Evolutionary conservation across 2,888 invertebrate species (phyloP), one percentile per base, ranked within the genome.

Genomic region (Electrophaes corylata): DNA sequence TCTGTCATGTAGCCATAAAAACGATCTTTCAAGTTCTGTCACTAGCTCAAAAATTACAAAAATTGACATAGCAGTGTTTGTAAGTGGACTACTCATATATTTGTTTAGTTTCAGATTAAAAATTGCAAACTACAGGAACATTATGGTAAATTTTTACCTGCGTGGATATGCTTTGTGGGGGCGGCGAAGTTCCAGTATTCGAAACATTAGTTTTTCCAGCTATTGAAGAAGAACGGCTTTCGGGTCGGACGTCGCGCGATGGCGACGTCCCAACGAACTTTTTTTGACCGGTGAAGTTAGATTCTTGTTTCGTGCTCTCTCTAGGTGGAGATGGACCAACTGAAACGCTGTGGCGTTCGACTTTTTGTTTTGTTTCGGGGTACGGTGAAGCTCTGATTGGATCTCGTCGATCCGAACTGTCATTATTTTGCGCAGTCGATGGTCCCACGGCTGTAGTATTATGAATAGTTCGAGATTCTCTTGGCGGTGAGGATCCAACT

Each of bases 91-190:
- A n/a, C n/a, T n/a, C n/a, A n/a, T n/a, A n/a, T n/a, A 23, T 3
- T 3, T 2, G 5, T 35, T 37, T 37, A 3, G 10, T 37, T 37
- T 37, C 16, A 37, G 5, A 29, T 26, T 6, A 29, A 10, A 29
- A 10, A 1, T 6, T n/a, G 1, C 8, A 29, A 29, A 29, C 1
- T 29, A 2, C 4, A 8, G 10, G 8, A 29, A 29, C 26, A 29
- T 29, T 1, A 6, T 29, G 10, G 26, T 2, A 1, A 29, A 29
- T 26, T 1, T 11, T 70, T 77, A 95, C 96, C 94, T 97, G 97
- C 19, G 97, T 97, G 20, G 97, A 96, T 75, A 96, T 96, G 78
- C 92, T 96, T 83, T 97, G 97, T 2, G 97, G 97, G 29, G 96
- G 96, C 40, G 97, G 97, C 29, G 96, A 97, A 29, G 97, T 97